Conservation (phyloP, 2,797 vertebrate genomes). For the Galago senegalensis region DNA sequence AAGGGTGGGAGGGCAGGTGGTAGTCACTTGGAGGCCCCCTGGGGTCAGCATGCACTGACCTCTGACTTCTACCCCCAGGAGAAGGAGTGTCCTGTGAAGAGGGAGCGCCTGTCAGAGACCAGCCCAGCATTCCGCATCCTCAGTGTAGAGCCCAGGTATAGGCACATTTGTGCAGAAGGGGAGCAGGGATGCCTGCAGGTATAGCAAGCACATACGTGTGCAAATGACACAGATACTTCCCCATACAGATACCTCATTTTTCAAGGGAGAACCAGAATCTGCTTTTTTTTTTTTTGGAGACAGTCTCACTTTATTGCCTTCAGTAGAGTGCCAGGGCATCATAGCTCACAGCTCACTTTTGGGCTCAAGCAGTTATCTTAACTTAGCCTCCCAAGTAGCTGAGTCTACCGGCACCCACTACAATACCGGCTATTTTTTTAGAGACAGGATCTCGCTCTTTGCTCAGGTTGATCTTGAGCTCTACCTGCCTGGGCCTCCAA, state of each 20-base stretch:
- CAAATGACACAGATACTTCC: fast-evolving
- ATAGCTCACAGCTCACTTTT: too few relatives aligned
- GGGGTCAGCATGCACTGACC: background rate
- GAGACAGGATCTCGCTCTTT: too few relatives aligned
- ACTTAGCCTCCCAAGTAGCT: too few relatives aligned
- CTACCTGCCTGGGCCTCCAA: too few relatives aligned
- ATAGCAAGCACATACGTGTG: fast-evolving
- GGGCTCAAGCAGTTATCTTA: too few relatives aligned
- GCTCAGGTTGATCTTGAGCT: too few relatives aligned
- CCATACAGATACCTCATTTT: background rate
- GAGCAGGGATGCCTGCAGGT: fast-evolving
- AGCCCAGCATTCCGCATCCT: conserved; percentile 95
- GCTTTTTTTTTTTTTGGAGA: too few relatives aligned
- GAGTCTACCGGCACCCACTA: too few relatives aligned
- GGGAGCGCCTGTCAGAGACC: conserved; percentile 92
- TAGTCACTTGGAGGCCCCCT: background rate
- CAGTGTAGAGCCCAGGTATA: conserved; percentile 92
- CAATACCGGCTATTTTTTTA: too few relatives aligned
- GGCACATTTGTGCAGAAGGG: fast-evolving
- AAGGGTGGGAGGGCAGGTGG: fast-evolving
- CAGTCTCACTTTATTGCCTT: too few relatives aligned
- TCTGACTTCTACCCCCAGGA: conserved; percentile 87
- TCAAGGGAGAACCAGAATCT: background rate
- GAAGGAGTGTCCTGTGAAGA: conserved; percentile 94
- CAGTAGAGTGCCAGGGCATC: too few relatives aligned